These are phyloP conservation scores for Trachymyrmex cornetzi DNA, from an alignment of 1,140 invertebrate species.

Conservation along the genomic window DNA sequence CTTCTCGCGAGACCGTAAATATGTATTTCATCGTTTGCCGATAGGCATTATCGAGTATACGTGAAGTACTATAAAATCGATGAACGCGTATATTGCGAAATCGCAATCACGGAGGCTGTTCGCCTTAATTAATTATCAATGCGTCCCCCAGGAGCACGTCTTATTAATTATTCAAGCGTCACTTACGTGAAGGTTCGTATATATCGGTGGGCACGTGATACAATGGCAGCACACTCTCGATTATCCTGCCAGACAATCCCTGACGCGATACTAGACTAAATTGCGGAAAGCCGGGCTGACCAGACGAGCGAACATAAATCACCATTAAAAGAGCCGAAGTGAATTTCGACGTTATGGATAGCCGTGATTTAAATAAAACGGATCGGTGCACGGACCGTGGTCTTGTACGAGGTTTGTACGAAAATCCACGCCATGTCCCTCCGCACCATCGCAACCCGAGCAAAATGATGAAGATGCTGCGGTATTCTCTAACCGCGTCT, in stretches of 20 bases:
- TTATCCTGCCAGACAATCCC: conserved; percentile 58
- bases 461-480: conserved; percentile 73
- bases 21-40: neutral
- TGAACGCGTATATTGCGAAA: conserved; percentile 1
- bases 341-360: conserved; percentile 66
- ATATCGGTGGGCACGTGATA: conserved; percentile 20
- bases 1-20: conserved; percentile 43
- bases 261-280: conserved; percentile 44
- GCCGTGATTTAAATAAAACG: conserved; percentile 70
- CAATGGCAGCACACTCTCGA: conserved; percentile 2
- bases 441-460: conserved; percentile 20
- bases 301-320: conserved; percentile 65
- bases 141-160: neutral
- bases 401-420: conserved; percentile 40
- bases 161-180: conserved; percentile 57
- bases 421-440: conserved; percentile 37
- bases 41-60: neutral
- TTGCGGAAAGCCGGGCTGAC: conserved; percentile 49
- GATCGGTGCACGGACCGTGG: conserved; percentile 20
- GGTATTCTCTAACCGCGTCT: conserved; percentile 69
- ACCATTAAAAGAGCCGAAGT: conserved; percentile 68
- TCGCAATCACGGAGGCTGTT: conserved; percentile 9
- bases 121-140: conserved; percentile 29
- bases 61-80: neutral
- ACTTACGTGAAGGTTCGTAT: conserved; percentile 22